These are phyloP conservation scores for Trachelus troglodyta DNA, from an alignment of 2,888 invertebrate species.

Conservation along the genomic window DNA sequence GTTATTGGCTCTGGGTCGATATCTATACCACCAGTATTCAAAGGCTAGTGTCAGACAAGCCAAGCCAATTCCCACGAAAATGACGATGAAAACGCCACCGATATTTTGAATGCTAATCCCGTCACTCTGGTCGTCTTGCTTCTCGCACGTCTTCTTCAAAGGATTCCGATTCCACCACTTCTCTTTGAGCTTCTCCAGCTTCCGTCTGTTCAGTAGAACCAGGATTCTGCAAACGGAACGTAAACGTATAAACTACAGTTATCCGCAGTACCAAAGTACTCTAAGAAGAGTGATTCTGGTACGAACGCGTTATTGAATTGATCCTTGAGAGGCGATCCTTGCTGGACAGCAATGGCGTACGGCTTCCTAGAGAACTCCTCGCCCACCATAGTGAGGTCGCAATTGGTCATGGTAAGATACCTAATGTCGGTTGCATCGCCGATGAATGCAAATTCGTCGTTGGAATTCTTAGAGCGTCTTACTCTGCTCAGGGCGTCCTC, in stretches of 20 bases:
- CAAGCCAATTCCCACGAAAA: slow-evolving; percentile 93
- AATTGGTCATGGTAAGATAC: slow-evolving; percentile 82
- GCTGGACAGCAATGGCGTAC: slow-evolving; percentile 96
- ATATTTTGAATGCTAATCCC: slow-evolving; percentile 98
- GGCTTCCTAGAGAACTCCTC: slow-evolving; percentile 98
- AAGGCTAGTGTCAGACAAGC: slow-evolving; percentile 91
- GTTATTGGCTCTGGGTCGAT: slow-evolving; percentile 72
- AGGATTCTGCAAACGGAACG: slow-evolving; percentile 76
- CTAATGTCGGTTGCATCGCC: slow-evolving; percentile 95
- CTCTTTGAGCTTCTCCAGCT: slow-evolving; percentile 93
- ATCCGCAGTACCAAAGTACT: neutral
- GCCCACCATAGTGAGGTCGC: slow-evolving; percentile 92
- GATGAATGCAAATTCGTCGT: slow-evolving; percentile 90
- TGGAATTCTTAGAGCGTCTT: slow-evolving; percentile 69
- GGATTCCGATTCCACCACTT: slow-evolving; percentile 96
- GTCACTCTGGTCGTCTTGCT: slow-evolving; percentile 92
- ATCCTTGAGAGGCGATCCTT: slow-evolving; percentile 93
- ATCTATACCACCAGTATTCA: slow-evolving; percentile 95
- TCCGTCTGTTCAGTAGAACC: slow-evolving; percentile 90
- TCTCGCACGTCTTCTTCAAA: slow-evolving; percentile 80
- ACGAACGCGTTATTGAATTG: slow-evolving; percentile 95
- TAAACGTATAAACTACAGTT: neutral
- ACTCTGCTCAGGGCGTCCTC: slow-evolving; percentile 85
- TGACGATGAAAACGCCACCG: slow-evolving; percentile 97
- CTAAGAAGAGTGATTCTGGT: neutral